A percentile compares a stretch with the other conserved stretches of the same genome.
Evolutionary conservation across 2,113 vertebrate genomes (phyloP).

Genomic region (Chaetura pelagica): DNA sequence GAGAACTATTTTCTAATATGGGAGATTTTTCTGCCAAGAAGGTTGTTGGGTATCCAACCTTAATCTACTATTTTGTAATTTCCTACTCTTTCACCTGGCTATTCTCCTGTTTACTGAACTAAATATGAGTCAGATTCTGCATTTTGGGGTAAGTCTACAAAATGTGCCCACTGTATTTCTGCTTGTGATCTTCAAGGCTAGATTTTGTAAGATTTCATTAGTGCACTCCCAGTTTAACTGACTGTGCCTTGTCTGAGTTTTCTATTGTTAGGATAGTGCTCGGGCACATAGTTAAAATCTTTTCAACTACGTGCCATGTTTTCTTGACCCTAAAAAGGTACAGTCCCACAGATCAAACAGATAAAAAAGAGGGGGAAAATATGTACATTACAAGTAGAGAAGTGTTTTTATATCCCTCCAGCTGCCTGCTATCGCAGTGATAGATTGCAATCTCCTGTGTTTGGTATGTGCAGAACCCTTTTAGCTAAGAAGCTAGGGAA

Average conservation of each 20-base stretch:
- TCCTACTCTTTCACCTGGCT: background rate
- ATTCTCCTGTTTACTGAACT: background rate
- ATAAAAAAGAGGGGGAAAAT: background rate
- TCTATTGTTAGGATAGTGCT: background rate
- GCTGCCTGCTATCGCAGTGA: background rate
- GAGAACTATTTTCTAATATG: background rate
- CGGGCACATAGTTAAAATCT: background rate
- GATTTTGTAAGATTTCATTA: background rate
- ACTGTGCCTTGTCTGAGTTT: background rate
- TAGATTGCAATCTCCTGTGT: background rate
- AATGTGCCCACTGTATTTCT: background rate
- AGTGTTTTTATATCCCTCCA: background rate
- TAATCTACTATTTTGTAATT: background rate
- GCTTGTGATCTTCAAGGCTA: background rate
- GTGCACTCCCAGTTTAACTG: background rate
- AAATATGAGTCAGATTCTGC: background rate
- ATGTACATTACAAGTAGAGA: background rate
- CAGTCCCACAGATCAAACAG: background rate
- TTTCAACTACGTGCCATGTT: background rate
- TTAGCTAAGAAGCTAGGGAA: background rate
- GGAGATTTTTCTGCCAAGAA: background rate
- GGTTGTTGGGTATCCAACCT: background rate
- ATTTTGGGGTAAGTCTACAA: background rate
- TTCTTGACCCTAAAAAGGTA: background rate
- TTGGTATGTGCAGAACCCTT: background rate